Evolutionary conservation across 2,797 vertebrate genomes (phyloP).

Genomic region (Lagorchestes hirsutus): DNA sequence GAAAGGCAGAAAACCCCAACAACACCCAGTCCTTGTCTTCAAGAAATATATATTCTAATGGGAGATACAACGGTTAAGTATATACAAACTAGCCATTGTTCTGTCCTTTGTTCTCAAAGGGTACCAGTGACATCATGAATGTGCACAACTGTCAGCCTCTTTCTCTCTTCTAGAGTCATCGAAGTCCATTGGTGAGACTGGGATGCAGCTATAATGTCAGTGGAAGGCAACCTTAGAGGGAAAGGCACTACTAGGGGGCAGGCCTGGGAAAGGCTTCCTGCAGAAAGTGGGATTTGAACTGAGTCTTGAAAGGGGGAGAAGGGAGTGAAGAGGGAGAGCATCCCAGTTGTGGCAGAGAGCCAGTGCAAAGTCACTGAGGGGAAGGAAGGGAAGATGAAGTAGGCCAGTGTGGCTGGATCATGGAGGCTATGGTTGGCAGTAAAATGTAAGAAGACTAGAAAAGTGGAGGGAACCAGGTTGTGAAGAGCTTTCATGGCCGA

Average conservation of each 20-base stretch:
- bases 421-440: neutral
- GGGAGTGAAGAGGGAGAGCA: neutral
- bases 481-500: neutral
- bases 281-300: neutral
- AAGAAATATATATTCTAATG: neutral
- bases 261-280: neutral
- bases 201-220: neutral
- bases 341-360: neutral
- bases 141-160: neutral
- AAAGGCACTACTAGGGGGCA: neutral
- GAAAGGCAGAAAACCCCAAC: neutral
- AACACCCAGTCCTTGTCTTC: neutral
- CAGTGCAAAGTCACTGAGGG: neutral
- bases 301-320: neutral
- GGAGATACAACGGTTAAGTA: neutral
- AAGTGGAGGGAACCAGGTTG: neutral
- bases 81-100: neutral
- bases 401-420: neutral
- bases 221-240: neutral
- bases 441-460: neutral
- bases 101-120: neutral
- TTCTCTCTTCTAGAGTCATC: neutral
- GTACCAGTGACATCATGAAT: neutral
- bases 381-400: neutral
- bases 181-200: neutral